Percentiles rank a stretch among this genome's conserved stretches.
Conservation (phyloP, 1,140 invertebrate genomes). For the Orchestia grillus region DNA sequence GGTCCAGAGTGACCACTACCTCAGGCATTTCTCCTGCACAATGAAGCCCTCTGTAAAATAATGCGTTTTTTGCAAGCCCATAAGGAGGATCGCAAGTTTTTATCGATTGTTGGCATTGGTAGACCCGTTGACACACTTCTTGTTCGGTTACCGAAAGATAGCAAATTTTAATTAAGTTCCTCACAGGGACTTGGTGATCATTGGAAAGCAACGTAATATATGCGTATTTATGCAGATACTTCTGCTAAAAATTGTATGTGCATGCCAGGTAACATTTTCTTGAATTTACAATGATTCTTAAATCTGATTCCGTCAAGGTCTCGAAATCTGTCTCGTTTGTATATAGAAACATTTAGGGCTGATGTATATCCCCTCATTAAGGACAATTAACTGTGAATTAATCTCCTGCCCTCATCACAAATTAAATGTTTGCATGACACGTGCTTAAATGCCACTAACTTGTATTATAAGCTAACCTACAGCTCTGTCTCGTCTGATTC, state of each 20-base stretch:
- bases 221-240: background rate
- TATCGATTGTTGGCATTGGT: background rate
- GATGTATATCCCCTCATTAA: background rate
- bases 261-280: background rate
- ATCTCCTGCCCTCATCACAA: background rate
- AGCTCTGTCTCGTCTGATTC: conserved; percentile 34
- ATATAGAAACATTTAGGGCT: background rate
- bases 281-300: background rate
- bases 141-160: background rate
- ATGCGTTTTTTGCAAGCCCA: background rate
- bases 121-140: background rate
- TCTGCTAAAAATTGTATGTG: background rate
- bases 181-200: background rate
- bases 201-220: background rate
- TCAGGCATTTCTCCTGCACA: background rate
- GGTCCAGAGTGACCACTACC: no score
- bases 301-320: background rate
- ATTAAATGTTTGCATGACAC: background rate
- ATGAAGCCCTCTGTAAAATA: background rate
- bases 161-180: background rate
- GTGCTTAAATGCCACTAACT: conserved; percentile 28
- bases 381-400: background rate
- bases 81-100: background rate
- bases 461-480: conserved; percentile 29
- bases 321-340: background rate